Evolutionary conservation across 1,140 invertebrate species (phyloP).

Genomic region (Magallana ariakensis): DNA sequence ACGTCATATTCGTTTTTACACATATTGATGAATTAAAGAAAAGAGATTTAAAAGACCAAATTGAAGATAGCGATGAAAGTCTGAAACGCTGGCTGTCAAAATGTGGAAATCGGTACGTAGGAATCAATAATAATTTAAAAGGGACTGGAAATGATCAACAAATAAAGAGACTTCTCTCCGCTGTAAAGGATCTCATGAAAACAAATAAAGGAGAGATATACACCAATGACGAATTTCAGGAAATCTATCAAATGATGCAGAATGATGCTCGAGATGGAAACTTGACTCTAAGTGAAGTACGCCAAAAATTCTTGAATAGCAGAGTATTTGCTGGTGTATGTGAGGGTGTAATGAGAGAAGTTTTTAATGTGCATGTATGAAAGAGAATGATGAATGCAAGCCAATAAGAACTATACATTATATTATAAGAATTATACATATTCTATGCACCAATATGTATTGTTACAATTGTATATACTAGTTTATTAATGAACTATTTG

Average conservation of each 20-base stretch:
- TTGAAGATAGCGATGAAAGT: neutral
- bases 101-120: neutral
- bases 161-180: neutral
- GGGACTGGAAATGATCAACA: neutral
- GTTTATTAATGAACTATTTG: too few relatives aligned
- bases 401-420: too few relatives aligned
- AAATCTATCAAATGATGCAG: neutral
- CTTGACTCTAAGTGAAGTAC: neutral
- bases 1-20: neutral
- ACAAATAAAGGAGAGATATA: neutral
- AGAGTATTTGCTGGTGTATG: too few relatives aligned
- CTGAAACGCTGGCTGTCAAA: neutral
- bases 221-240: neutral
- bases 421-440: too few relatives aligned
- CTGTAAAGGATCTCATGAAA: neutral
- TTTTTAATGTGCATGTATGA: too few relatives aligned
- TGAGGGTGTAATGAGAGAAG: too few relatives aligned
- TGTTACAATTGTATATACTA: too few relatives aligned
- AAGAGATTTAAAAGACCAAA: neutral
- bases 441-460: too few relatives aligned
- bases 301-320: too few relatives aligned
- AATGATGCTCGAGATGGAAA: neutral
- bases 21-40: slow-evolving; percentile 5
- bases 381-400: too few relatives aligned
- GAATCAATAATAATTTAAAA: neutral